phyloP scores from a whole-genome alignment of 2,888 invertebrate species.

The Vanessa cardui region DNA sequence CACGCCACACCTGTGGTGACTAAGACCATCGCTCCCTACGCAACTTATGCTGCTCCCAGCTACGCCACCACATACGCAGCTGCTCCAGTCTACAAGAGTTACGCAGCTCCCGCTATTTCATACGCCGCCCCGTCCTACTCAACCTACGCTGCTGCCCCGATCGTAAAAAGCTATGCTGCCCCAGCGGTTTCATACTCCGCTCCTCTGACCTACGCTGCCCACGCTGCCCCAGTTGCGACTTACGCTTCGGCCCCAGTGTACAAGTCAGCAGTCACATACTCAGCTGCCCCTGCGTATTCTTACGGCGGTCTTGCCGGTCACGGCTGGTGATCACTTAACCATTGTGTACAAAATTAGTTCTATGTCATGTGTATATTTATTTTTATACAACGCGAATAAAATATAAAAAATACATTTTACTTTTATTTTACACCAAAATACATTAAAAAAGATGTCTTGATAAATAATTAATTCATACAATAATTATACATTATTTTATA shows the following conservation, averaged over 20 bases:
- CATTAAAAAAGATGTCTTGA: not conserved
- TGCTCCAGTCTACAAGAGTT: conserved; percentile 63
- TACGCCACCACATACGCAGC: conserved; percentile 74
- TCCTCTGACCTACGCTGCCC: conserved; percentile 45
- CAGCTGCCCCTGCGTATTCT: conserved; percentile 44
- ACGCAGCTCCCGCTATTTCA: conserved; percentile 67
- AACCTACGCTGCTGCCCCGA: conserved; percentile 73
- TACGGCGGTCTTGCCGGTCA: conserved; percentile 76
- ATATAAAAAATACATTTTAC: conserved; percentile 45
- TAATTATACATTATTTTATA: too few species aligned
- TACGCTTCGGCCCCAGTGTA: conserved; percentile 46
- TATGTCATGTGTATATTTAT: conserved; percentile 66
- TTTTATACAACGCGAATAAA: conserved; percentile 72
- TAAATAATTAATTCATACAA: too few species aligned
- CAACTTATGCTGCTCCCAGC: conserved; percentile 56
- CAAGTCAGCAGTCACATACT: conserved; percentile 43
- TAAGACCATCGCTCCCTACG: conserved; percentile 54
- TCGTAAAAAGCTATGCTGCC: conserved; percentile 74
- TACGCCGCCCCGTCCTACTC: conserved; percentile 70
- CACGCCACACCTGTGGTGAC: conserved; percentile 50
- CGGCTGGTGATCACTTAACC: conserved; percentile 82
- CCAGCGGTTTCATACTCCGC: conserved; percentile 52
- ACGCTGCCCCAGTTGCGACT: conserved; percentile 42
- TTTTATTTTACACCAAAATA: conserved; percentile 4
- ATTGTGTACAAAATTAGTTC: conserved; percentile 62